A percentile compares a stretch with the other conserved stretches of the same genome.
Conservation (phyloP, 2,113 vertebrate genomes). For the Platysteira castanea region DNA sequence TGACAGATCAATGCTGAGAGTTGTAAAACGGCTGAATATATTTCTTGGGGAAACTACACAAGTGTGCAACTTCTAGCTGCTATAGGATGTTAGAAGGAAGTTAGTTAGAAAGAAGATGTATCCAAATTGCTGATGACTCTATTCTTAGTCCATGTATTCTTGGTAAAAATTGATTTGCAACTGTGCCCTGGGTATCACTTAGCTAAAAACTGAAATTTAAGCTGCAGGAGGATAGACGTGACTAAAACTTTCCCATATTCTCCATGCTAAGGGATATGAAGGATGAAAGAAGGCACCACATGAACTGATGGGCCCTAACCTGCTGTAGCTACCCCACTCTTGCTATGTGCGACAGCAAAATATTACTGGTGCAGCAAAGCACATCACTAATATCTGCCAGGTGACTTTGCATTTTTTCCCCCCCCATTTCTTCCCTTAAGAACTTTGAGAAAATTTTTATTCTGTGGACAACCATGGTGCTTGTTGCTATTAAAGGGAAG, state of each 20-base stretch:
- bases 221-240: background rate
- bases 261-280: background rate
- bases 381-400: background rate
- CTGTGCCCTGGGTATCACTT: background rate
- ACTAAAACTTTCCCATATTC: background rate
- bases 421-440: background rate
- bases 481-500: background rate
- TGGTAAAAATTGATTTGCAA: background rate
- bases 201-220: background rate
- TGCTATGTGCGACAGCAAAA: background rate
- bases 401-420: background rate
- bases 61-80: no score
- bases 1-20: background rate
- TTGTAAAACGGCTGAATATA: background rate
- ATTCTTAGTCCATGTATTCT: background rate
- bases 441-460: background rate
- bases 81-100: background rate
- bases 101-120: background rate
- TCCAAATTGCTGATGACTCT: background rate
- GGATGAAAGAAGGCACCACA: background rate
- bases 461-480: background rate
- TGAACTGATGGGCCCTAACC: background rate
- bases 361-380: background rate
- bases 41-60: background rate
- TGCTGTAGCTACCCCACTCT: background rate